These are phyloP conservation scores for Tipula confusa DNA, from an alignment of 2,888 invertebrate species.

Conservation along the genomic window DNA sequence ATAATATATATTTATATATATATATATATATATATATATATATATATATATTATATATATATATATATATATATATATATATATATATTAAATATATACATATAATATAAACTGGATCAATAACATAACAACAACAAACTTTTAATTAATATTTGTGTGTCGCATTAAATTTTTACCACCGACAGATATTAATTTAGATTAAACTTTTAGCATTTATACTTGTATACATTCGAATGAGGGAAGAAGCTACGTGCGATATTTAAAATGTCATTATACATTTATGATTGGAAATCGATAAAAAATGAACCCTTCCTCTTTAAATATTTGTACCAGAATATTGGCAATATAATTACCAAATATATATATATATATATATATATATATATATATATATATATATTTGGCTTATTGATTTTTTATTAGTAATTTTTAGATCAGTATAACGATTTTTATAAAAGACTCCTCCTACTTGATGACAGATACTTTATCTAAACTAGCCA, in stretches of 20 bases:
- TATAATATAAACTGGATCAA: neutral
- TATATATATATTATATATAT: neutral
- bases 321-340: neutral
- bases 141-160: neutral
- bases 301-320: neutral
- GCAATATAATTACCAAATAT: no score
- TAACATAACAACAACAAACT: neutral
- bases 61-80: neutral
- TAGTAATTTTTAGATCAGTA: no score
- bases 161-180: neutral
- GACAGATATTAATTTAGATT: constrained; percentile 3
- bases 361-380: no score
- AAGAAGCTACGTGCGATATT: neutral
- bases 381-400: no score
- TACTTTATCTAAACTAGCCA: no score
- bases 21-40: no score
- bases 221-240: no score
- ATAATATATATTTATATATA: neutral
- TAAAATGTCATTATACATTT: neutral
- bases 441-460: no score
- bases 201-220: no score
- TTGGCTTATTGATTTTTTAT: neutral
- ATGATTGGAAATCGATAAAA: neutral
- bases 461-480: no score
- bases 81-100: no score